Evolutionary conservation across 2,113 vertebrate genomes (phyloP).

Genomic region (Ameiurus melas): DNA sequence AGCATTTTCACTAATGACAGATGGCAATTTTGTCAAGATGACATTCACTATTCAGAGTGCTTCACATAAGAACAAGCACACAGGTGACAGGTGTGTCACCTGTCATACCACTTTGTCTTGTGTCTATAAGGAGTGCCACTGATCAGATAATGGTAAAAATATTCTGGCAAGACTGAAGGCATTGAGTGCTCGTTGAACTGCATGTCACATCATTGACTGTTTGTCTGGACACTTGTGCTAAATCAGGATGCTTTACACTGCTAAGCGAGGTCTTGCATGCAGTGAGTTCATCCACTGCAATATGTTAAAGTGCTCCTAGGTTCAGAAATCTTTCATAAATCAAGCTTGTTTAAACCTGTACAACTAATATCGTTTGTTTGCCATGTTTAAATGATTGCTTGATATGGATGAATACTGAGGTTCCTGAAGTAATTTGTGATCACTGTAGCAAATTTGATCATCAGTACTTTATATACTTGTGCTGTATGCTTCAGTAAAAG

Average conservation of each 20-base stretch:
- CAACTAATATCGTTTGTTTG: background rate
- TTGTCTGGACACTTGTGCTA: constrained; percentile 29
- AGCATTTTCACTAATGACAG: background rate
- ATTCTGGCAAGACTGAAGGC: background rate
- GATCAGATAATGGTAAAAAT: background rate
- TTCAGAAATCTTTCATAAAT: background rate
- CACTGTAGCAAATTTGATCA: background rate
- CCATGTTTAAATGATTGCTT: no score
- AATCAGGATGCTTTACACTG: background rate
- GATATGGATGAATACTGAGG: background rate
- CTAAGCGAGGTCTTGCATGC: background rate
- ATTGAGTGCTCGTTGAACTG: background rate
- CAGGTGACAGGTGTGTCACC: background rate
- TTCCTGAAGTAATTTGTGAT: background rate
- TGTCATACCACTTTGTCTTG: background rate
- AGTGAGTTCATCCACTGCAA: background rate
- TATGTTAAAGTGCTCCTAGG: background rate
- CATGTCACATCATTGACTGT: constrained; percentile 4
- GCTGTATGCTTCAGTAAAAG: background rate
- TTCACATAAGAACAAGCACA: no score
- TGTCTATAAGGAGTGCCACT: no score
- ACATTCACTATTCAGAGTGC: background rate
- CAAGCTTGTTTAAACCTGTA: background rate
- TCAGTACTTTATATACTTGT: background rate
- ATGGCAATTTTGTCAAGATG: background rate